Evolutionary conservation across 2,888 invertebrate genomes (phyloP), one percentile per base, ranked within the genome.

Genomic region (Drepanosiphum platanoidis): DNA sequence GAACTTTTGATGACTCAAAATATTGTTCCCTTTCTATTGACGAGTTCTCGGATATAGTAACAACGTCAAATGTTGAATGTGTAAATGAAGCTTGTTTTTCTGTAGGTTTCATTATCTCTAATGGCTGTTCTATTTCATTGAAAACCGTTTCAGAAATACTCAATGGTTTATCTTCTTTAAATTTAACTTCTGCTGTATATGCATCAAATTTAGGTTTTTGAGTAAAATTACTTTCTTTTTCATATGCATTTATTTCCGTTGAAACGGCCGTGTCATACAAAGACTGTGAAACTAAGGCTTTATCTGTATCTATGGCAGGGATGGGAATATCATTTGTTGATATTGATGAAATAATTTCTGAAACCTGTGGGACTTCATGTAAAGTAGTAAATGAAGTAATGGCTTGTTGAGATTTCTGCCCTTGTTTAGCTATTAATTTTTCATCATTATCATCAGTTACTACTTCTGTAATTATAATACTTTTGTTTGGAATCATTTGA

Each of bases 11-110:
- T n/a, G 77, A 30, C 27, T 71, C 30, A 22, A 93, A 90, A 52
- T 89, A 88, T 70, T 89, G 90, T 90, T 93, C 94, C 88, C 91
- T 91, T 87, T 93, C 92, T 64, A 91, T 91, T 3, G 91, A 89
- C 87, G 91, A 91, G 64, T 92, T 90, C 88, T 91, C 89, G 30
- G 88, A 88, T 30, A 80, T 46, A 0, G 86, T 89, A 1, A 92
- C 86, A 87, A 90, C 89, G 4, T 84, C 75, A 68, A 68, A 32
- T 39, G 30, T 68, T 13, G 84, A 39, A 2, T 66, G 77, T 30
- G 30, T 39, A 30, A 75, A 22, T 22, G 66, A n/a, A 0, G 84
- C 84, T n/a, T 58, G 66, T 52, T 68, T 84, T 39, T 58, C 22
- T 1, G 22, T 22, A 22, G 30, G 39, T 77, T 68, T 68, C 15